These are phyloP conservation scores for Thymelicus sylvestris DNA, from an alignment of 2,888 invertebrate genomes.

Conservation along the genomic window DNA sequence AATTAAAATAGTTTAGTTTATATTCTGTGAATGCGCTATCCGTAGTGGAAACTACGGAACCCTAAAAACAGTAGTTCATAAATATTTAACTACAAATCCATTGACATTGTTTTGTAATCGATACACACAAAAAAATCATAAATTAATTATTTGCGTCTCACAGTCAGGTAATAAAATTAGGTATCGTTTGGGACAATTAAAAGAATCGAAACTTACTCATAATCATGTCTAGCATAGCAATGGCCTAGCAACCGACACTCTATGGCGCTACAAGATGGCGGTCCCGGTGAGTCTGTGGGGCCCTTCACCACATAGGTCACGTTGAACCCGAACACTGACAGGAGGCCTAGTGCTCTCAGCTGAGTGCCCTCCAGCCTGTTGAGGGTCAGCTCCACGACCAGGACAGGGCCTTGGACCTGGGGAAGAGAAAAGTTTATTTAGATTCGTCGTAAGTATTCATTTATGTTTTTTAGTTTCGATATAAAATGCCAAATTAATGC, in stretches of 20 bases:
- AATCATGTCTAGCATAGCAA: constrained; percentile 89
- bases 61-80: too few species aligned
- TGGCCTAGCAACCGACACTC: constrained; percentile 94
- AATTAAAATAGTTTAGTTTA: too few species aligned
- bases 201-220: constrained; percentile 85
- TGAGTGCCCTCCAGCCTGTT: constrained; percentile 91
- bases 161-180: too few species aligned
- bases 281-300: constrained; percentile 75
- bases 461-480: too few species aligned
- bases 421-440: neutral
- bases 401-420: constrained; percentile 88
- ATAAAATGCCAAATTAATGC: too few species aligned
- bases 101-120: too few species aligned
- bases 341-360: constrained; percentile 90
- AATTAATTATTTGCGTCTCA: too few species aligned
- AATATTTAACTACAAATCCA: too few species aligned
- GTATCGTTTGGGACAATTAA: neutral
- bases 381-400: constrained; percentile 91
- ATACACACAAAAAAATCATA: too few species aligned
- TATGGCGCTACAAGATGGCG: constrained; percentile 89
- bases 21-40: too few species aligned
- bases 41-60: too few species aligned
- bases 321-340: constrained; percentile 96
- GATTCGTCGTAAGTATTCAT: neutral
- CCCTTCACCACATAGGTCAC: constrained; percentile 92